Conservation (phyloP, 2,888 invertebrate species). For the Odontothrips loti region DNA sequence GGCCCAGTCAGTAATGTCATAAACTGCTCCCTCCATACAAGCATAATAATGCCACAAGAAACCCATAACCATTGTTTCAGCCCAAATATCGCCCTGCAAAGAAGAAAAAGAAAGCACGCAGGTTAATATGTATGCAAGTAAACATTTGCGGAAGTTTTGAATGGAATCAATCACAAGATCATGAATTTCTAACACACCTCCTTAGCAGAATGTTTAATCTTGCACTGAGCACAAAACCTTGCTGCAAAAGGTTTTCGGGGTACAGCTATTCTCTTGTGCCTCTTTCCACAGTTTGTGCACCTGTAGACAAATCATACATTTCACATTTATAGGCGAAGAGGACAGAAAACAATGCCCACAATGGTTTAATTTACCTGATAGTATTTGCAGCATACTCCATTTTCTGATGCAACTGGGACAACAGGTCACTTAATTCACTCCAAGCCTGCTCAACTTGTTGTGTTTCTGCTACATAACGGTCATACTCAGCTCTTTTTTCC, state of each 20-base stretch:
- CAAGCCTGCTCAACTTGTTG: constrained; percentile 81
- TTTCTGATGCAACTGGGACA: constrained; percentile 86
- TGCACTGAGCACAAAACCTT: constrained; percentile 83
- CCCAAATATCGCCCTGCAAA: constrained; percentile 88
- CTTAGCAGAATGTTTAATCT: constrained; percentile 83
- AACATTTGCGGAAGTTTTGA: background rate
- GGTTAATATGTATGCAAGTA: background rate
- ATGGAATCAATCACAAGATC: too few species aligned
- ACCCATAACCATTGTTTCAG: constrained; percentile 83
- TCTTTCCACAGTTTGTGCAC: constrained; percentile 88
- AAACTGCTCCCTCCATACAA: constrained; percentile 92
- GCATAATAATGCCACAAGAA: constrained; percentile 93
- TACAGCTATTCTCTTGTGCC: constrained; percentile 81
- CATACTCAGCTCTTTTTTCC: constrained; percentile 71
- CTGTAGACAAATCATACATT: constrained; percentile 46
- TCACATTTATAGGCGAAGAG: background rate
- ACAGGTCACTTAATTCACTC: constrained; percentile 80
- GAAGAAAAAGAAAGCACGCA: constrained; percentile 31
- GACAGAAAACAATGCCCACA: background rate
- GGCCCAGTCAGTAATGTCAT: constrained; percentile 96
- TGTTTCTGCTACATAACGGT: constrained; percentile 67
- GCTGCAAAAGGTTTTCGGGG: constrained; percentile 88
- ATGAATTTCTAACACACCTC: constrained; percentile 55
- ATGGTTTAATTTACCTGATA: constrained; percentile 55
- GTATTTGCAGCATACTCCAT: constrained; percentile 93